A percentile compares a stretch with the other conserved stretches of the same genome.
Evolutionary conservation across 2,888 invertebrate genomes (phyloP).

Genomic region (Diplazon laetatorius): DNA sequence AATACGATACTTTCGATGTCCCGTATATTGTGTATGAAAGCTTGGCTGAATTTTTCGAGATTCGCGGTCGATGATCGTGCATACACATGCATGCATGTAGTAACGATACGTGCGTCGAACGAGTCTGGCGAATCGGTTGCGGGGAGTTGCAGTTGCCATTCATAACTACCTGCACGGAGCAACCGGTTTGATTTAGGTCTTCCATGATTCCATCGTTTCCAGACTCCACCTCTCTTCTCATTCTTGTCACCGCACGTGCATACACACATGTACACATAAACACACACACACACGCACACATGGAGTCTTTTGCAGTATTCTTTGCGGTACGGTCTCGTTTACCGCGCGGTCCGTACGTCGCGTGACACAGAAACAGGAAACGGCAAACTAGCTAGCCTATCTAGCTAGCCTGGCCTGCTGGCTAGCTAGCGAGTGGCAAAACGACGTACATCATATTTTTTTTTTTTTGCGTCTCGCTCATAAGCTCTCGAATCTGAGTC

Average conservation of each 20-base stretch:
- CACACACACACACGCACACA: background rate
- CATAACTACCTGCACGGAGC: background rate
- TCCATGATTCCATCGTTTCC: slow-evolving; percentile 10
- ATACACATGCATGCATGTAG: too few species aligned
- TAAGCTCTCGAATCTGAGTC: slow-evolving; percentile 30
- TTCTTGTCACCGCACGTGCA: background rate
- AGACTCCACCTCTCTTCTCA: slow-evolving; percentile 18
- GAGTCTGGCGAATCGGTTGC: background rate
- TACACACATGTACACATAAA: background rate
- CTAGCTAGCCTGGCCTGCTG: background rate
- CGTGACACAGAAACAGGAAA: slow-evolving; percentile 66
- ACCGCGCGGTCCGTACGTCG: slow-evolving; percentile 40
- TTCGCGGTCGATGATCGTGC: too few species aligned
- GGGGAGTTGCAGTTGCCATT: background rate
- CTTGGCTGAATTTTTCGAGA: too few species aligned
- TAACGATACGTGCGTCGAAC: background rate
- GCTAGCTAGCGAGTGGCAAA: slow-evolving; percentile 1
- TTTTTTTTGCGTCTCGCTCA: slow-evolving; percentile 6
- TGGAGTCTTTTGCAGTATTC: slow-evolving; percentile 11
- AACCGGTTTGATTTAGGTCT: slow-evolving; percentile 44
- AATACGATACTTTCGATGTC: too few species aligned
- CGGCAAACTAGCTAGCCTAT: slow-evolving; percentile 45
- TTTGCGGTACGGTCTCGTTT: slow-evolving; percentile 32
- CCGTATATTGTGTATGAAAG: too few species aligned
- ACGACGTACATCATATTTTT: background rate